Percentiles rank a stretch among this genome's conserved stretches.
phyloP scores from a whole-genome alignment of 2,113 vertebrate genomes.

The Daboia siamensis region DNA sequence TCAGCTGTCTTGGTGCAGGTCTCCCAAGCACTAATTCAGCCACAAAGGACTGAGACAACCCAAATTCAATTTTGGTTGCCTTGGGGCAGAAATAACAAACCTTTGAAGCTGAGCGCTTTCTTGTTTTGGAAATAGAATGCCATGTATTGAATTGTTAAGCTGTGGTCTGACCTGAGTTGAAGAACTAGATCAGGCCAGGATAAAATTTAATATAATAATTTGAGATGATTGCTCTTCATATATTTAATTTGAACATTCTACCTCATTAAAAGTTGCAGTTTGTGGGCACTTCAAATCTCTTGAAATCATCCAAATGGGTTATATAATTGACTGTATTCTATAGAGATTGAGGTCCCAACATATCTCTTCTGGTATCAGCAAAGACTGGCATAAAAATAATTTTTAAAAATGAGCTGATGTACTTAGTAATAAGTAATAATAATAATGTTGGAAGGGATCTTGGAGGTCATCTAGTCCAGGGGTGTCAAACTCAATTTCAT shows the following conservation, averaged over 20 bases:
- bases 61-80: neutral
- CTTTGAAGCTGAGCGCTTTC: neutral
- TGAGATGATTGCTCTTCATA: neutral
- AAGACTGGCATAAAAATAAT: neutral
- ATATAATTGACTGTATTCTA: neutral
- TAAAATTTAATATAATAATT: neutral
- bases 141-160: neutral
- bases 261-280: neutral
- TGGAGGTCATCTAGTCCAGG: too few species aligned
- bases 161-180: neutral
- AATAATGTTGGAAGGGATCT: too few species aligned
- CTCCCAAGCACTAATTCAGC: neutral
- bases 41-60: neutral
- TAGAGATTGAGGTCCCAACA: neutral
- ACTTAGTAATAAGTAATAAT: neutral
- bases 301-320: neutral
- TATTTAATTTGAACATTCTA: neutral
- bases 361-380: neutral
- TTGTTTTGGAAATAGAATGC: neutral
- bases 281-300: neutral
- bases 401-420: neutral
- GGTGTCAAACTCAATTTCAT: too few species aligned
- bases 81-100: neutral
- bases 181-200: neutral
- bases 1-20: neutral